Conservation (phyloP, 1,140 invertebrate genomes). For the Macrocentrus cingulum region DNA sequence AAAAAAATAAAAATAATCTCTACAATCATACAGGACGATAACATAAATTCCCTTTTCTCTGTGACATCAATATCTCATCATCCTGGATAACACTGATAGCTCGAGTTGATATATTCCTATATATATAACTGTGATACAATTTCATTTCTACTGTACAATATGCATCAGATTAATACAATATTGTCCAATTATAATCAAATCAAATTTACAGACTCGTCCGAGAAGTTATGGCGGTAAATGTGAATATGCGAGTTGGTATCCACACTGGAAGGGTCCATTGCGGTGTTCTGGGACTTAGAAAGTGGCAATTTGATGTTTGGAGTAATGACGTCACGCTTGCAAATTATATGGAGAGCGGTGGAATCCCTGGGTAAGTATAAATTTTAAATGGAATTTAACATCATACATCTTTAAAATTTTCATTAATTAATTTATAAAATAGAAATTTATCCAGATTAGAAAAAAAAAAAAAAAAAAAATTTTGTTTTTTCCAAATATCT, state of each 20-base stretch:
- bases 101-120: no score
- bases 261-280: conserved; percentile 92
- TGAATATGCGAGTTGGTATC: conserved; percentile 95
- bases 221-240: conserved; percentile 86
- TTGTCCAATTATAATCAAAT: not conserved
- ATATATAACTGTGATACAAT: no score
- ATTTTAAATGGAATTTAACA: not conserved
- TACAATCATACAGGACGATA: no score
- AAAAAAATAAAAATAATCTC: no score
- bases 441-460: not conserved
- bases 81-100: no score
- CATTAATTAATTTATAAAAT: no score
- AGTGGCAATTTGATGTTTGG: conserved; percentile 94
- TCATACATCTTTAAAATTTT: no score
- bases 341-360: conserved; percentile 95
- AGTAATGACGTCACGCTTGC: conserved; percentile 94
- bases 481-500: no score
- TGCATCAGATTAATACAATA: no score
- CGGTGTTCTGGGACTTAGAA: conserved; percentile 87
- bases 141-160: no score
- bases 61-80: no score
- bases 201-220: conserved; percentile 70
- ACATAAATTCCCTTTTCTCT: no score
- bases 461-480: not conserved
- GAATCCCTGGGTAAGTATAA: conserved; percentile 84